These are phyloP conservation scores for Aurelia sp. DNA, from an alignment of 30 jellyfish, hydroid and myxozoan genomes.

Conservation along the genomic window DNA sequence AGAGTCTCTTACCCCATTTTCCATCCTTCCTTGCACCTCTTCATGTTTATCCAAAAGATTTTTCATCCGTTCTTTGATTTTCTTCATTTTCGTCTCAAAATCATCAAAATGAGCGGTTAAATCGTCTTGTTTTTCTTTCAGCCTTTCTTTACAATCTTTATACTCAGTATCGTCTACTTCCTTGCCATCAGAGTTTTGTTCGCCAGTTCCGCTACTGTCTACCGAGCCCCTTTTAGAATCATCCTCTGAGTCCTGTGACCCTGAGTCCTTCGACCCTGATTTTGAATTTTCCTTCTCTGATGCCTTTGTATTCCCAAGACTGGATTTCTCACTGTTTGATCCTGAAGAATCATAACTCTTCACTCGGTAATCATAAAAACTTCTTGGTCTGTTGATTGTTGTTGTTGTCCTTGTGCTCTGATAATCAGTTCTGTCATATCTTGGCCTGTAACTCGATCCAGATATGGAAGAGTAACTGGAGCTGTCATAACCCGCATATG, in stretches of 20 bases:
- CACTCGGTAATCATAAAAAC: not conserved
- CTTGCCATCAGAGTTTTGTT: not conserved
- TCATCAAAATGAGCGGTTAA: conserved; percentile 43
- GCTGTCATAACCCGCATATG: not conserved
- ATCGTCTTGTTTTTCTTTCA: conserved; percentile 1
- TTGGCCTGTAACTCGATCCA: not conserved
- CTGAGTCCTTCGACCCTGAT: not conserved
- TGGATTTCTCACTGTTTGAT: not conserved
- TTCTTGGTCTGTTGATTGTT: not conserved
- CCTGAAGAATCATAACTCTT: not conserved
- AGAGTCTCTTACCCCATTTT: conserved; percentile 35
- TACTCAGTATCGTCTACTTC: not conserved
- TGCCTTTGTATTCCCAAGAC: not conserved
- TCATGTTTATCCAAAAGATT: conserved; percentile 40
- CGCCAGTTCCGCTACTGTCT: not conserved
- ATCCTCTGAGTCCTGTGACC: not conserved
- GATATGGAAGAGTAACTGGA: not conserved
- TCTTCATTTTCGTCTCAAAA: conserved; percentile 43
- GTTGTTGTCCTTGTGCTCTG: not conserved
- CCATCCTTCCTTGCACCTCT: conserved; percentile 57
- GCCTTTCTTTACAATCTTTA: not conserved
- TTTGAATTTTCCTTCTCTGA: not conserved
- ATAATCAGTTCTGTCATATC: conserved; percentile 3
- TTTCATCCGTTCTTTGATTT: conserved; percentile 30
- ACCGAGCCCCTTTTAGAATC: not conserved